These are phyloP conservation scores for Euborellia annulipes DNA, from an alignment of 1,140 invertebrate genomes.

Conservation along the genomic window DNA sequence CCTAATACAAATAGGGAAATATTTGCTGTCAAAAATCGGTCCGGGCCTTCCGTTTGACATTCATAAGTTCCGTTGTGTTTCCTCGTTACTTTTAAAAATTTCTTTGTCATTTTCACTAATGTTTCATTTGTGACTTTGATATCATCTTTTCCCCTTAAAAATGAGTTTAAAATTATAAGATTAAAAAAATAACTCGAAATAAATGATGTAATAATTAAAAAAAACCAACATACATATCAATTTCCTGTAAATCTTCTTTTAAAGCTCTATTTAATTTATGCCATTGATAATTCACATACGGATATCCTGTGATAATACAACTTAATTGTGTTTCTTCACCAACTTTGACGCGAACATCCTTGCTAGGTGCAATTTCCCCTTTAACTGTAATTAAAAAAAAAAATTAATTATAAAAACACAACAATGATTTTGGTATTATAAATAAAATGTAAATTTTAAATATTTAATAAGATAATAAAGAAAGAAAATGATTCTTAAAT, in stretches of 20 bases:
- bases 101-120: slow-evolving; percentile 33
- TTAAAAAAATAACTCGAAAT: background rate
- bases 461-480: background rate
- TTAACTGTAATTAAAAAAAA: slow-evolving; percentile 26
- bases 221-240: background rate
- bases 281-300: slow-evolving; percentile 37
- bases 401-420: too few relatives aligned
- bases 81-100: slow-evolving; percentile 34
- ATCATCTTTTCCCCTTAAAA: slow-evolving; percentile 9
- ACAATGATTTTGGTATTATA: too few relatives aligned
- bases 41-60: slow-evolving; percentile 27
- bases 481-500: background rate
- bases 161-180: background rate
- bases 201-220: background rate
- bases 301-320: slow-evolving; percentile 40
- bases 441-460: background rate
- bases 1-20: slow-evolving; percentile 14
- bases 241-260: slow-evolving; percentile 23
- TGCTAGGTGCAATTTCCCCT: slow-evolving; percentile 27
- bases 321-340: slow-evolving; percentile 30
- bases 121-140: slow-evolving; percentile 34
- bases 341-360: slow-evolving; percentile 32
- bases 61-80: slow-evolving; percentile 51
- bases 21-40: slow-evolving; percentile 11
- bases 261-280: slow-evolving; percentile 33